Base-by-base conservation (phyloP, 2,113 vertebrate species). In the Solea senegalensis region DNA sequence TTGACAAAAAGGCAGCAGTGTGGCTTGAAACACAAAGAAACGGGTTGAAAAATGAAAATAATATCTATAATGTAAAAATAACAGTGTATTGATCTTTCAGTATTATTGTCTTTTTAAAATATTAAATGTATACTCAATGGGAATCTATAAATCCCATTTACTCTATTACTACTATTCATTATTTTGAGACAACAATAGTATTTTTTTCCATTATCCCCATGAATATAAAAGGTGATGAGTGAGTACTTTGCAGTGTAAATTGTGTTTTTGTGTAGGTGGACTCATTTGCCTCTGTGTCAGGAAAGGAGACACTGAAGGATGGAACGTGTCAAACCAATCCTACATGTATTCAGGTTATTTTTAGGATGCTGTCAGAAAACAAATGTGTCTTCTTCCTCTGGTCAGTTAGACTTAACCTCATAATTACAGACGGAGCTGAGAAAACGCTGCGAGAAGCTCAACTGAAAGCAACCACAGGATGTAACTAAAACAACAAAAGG, bases 311-410 rank as follows among this genome's bases (percentile, higher is more conserved):
- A 40, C 3, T 27, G 50, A 63, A 11, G 64, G 69, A 53, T 63
- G 63, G 81, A 63, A 77, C 78, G 80, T 80, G 78, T 85, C 74
- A 84, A 5, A 59, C 74, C 41, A 72, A 74, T 80, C 80, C 21
- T 11, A 39, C 71, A 46, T 80, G 82, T 80, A 76, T 73, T 68
- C 59, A 14, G 50, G 16, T 71, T 85, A 86, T 84, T 84, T 80
- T 86, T 52, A 75, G 53, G 57, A 63, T 65, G 72, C 58, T 70
- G 73, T 45, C 71, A 65, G 80, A 72, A 82, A 80, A 86, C 79
- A 83, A 84, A 86, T 69, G 60, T 82, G 64, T 82, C 63, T 53
- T 87, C 74, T 75, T 86, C 81, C 83, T 78, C 72, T 77, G 85
- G 84, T 68, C 83, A 79, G 34, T 69, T 82, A 27, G 69, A 72